Conservation (phyloP, 1,140 invertebrate genomes). For the Muscidifurax raptorellus region DNA sequence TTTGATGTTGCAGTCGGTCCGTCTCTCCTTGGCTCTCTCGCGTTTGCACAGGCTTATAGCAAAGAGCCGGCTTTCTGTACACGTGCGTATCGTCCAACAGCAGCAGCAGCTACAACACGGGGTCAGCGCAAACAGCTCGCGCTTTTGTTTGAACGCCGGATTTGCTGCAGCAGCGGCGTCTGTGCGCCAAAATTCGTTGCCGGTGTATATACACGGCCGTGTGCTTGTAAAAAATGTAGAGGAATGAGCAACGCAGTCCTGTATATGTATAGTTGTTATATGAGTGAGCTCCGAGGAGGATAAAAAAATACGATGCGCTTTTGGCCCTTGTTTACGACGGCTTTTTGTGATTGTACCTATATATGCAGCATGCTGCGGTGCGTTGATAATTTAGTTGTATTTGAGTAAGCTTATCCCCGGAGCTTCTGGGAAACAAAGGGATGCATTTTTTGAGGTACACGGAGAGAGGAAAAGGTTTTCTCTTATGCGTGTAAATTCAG, state of each 20-base stretch:
- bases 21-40: neutral
- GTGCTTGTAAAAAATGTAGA: neutral
- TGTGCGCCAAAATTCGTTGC: neutral
- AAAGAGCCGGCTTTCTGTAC: neutral
- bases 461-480: neutral
- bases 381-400: neutral
- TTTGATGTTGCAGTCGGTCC: constrained; percentile 46
- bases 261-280: neutral
- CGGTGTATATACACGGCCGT: neutral
- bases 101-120: constrained; percentile 1
- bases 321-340: neutral
- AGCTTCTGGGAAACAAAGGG: too few species aligned
- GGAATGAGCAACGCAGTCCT: neutral
- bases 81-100: neutral
- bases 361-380: neutral
- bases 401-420: neutral
- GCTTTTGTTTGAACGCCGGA: constrained; percentile 33
- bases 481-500: neutral
- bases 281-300: neutral
- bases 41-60: constrained; percentile 40
- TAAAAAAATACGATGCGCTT: neutral
- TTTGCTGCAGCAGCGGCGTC: constrained; percentile 15
- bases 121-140: constrained; percentile 4
- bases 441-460: too few species aligned
- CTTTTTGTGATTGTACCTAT: neutral